Base-by-base conservation (phyloP, 1,140 invertebrate genomes). In the Meteorus sp. region DNA sequence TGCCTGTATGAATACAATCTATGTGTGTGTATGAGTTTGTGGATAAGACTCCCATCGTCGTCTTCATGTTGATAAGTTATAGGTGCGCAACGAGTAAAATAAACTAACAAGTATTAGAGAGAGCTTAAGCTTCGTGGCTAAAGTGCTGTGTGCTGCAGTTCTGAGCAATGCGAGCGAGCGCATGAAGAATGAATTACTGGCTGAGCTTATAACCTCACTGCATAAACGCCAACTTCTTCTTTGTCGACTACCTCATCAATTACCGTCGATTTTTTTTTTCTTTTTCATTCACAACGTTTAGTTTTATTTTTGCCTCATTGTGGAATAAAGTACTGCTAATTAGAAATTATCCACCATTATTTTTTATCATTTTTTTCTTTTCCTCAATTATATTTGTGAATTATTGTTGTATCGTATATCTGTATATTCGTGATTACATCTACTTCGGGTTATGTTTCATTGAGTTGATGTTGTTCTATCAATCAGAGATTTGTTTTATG, bases 141-240 rank as follows among this genome's bases (percentile, higher is more conserved):
- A 48, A 37, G 48, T 29, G 64, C 47, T 23, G 45, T 54, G n/a
- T n/a, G n/a, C n/a, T n/a, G n/a, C n/a, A n/a, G n/a, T n/a, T n/a
- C n/a, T n/a, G 25, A 31, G 50, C 47, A 39, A 48, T 41, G 41
- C 60, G 54, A 61, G 51, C 45, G 54, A 60, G 66, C 60, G 54
- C 63, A 50, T 50, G 54, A 60, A 68, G 64, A 67, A 63, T 69
- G 58, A 62, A 67, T 64, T 66, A 41, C 59, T 63, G 44, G 64
- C 47, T 51, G 41, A 60, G 60, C 27, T 29, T 29, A 29, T 29
- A 29, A 29, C 27, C 27, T 29, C 4, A 29, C 27, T 29, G 56
- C 50, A 62, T 61, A 65, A 71, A 63, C 61, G 62, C 20, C 59
- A 13, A 48, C 50, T 19, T 33, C 15, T 39, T 22, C 27, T 13